These are phyloP conservation scores for Vesta saturnalis DNA, from an alignment of 2,888 invertebrate species.

Conservation along the genomic window DNA sequence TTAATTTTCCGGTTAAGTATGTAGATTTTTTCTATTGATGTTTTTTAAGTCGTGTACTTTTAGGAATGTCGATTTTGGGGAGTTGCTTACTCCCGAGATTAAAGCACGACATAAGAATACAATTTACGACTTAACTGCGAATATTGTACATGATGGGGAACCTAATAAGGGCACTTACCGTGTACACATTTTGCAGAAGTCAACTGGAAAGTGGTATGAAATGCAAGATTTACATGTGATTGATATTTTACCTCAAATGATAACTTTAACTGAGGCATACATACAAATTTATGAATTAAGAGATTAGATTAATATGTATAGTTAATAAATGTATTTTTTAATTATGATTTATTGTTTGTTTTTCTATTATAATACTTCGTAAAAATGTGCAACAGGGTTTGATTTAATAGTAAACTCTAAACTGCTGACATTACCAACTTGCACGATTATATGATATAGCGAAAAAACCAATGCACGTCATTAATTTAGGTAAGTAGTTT, in stretches of 20 bases:
- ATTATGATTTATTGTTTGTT: too few species aligned
- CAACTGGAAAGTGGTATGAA: slow-evolving; percentile 85
- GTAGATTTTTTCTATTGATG: slow-evolving; percentile 55
- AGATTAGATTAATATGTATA: slow-evolving; percentile 5
- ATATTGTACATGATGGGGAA: slow-evolving; percentile 98
- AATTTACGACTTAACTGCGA: slow-evolving; percentile 96
- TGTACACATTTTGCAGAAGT: slow-evolving; percentile 91
- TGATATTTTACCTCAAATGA: slow-evolving; percentile 99
- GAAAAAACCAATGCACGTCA: too few species aligned
- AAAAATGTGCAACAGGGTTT: too few species aligned
- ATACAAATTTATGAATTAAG: slow-evolving; percentile 85
- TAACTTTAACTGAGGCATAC: slow-evolving; percentile 98
- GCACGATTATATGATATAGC: too few species aligned
- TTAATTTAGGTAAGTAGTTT: too few species aligned
- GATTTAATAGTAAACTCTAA: too few species aligned
- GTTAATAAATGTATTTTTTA: not conserved
- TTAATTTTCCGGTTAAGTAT: slow-evolving; percentile 99
- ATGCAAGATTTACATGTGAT: slow-evolving; percentile 97
- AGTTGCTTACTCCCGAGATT: slow-evolving; percentile 88
- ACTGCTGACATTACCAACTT: too few species aligned
- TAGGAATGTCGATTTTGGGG: slow-evolving; percentile 97
- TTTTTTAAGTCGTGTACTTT: slow-evolving; percentile 48
- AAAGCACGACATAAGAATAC: slow-evolving; percentile 82
- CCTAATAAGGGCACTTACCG: slow-evolving; percentile 95
- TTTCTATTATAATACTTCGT: too few species aligned